Evolutionary conservation across 2,113 vertebrate species (phyloP), one percentile per base, ranked within the genome.

Genomic region (Ibidorhyncha struthersii): DNA sequence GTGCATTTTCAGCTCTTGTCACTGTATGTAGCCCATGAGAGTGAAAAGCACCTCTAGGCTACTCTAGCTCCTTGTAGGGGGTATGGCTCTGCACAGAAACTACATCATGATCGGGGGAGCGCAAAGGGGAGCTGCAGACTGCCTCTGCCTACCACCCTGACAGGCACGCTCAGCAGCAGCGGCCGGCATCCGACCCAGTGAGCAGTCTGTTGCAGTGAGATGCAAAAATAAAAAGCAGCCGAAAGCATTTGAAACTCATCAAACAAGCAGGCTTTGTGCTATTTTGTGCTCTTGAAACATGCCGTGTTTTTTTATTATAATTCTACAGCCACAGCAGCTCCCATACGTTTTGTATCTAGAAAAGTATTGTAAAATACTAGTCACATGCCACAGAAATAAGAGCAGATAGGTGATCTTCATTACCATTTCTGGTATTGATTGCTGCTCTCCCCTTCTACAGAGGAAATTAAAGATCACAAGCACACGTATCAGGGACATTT

Each of bases 381-480:
- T n/a, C 40, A 89, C 30, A 29, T 10, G 29, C 66, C 63, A 62
- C 83, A 83, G 74, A 84, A 94, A 85, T 50, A 79, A 91, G 84
- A 93, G 74, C 58, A 86, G 50, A 71, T 34, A 91, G 91, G 66
- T 38, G 87, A 61, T 95, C 72, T 94, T 94, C 71, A 79, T 71
- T 89, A 76, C 74, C 74, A 73, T 88, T 86, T 81, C 79, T 89
- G 59, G 66, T 85, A 74, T 72, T 79, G 90, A 85, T 93, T 95
- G 71, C 76, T 73, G 55, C 91, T 79, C 66, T 92, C 93, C 78
- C 49, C 47, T 93, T 93, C 85, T 90, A 81, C 59, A 30, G 49
- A 67, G 82, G 86, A 93, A 96, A 97, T 95, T 69, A 96, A 70
- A 96, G 91, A 76, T 96, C 72, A 91, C 71, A 96, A 89, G 83